These are phyloP conservation scores for Aplysina aerophoba DNA, from an alignment of 37 sponge, comb jelly and placozoan genomes.

Conservation along the genomic window DNA sequence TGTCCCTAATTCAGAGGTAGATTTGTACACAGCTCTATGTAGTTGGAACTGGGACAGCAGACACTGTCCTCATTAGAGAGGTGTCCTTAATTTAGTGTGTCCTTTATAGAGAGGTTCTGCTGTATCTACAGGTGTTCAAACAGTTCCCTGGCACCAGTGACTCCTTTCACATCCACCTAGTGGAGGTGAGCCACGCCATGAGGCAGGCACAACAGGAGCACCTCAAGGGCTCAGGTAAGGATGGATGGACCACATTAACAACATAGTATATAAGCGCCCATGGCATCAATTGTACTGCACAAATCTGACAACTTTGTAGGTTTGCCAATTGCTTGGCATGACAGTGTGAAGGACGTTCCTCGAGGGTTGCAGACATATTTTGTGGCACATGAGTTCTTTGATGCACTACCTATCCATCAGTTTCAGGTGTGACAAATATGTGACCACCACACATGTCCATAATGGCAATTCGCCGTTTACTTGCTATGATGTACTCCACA, in stretches of 20 bases:
- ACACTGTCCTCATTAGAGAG: no score
- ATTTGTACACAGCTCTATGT: no score
- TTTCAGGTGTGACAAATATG: slow-evolving; percentile 63
- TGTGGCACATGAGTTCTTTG: slow-evolving; percentile 98
- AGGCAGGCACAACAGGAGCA: slow-evolving; percentile 59
- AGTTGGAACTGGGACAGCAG: no score
- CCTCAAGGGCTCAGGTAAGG: slow-evolving; percentile 7
- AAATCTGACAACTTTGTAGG: no score
- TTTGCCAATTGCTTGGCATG: slow-evolving; percentile 67
- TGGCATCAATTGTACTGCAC: no score
- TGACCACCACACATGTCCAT: not conserved
- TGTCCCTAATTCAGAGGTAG: no score
- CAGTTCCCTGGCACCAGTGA: slow-evolving; percentile 32
- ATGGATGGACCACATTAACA: no score
- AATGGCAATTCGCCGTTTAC: no score
- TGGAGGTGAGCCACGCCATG: slow-evolving; percentile 84
- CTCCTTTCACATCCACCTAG: slow-evolving; percentile 67
- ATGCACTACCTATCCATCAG: slow-evolving; percentile 97
- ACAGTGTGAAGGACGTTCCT: slow-evolving; percentile 70
- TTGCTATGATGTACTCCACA: not conserved
- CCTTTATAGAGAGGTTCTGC: no score
- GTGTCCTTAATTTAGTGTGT: no score
- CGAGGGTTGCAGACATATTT: slow-evolving; percentile 59
- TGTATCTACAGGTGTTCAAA: slow-evolving; percentile 49
- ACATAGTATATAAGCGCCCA: no score